A percentile compares a stretch with the other conserved stretches of the same genome.
phyloP scores from a whole-genome alignment of 1,140 invertebrate genomes.

The Platyscapa corneri region DNA sequence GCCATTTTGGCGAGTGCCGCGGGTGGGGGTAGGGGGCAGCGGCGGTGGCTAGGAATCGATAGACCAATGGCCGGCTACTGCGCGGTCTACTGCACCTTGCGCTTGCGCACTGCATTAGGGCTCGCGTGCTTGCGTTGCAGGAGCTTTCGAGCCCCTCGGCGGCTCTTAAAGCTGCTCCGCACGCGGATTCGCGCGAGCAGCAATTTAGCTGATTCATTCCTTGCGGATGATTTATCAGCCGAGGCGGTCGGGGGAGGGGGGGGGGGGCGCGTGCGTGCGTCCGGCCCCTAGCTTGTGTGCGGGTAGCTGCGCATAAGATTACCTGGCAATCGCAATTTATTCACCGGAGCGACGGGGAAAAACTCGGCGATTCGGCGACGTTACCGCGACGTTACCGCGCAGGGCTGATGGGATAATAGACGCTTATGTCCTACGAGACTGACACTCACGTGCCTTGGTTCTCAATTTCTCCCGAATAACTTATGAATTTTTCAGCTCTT shows the following conservation, averaged over 20 bases:
- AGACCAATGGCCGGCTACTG: constrained; percentile 68
- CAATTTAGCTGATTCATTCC: constrained; percentile 71
- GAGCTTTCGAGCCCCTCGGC: constrained; percentile 18
- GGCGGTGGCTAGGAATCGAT: constrained; percentile 64
- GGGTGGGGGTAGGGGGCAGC: neutral
- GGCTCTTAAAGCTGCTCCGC: neutral
- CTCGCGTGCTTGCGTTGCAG: constrained; percentile 38
- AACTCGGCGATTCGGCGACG: neutral
- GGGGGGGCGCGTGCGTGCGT: neutral
- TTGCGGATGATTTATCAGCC: constrained; percentile 69
- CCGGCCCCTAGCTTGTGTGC: neutral
- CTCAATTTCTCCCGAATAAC: neutral
- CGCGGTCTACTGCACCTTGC: neutral
- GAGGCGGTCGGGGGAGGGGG: neutral
- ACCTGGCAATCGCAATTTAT: constrained; percentile 1
- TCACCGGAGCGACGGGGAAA: constrained; percentile 9
- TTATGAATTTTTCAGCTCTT: neutral
- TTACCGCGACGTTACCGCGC: neutral
- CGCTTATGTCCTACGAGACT: neutral
- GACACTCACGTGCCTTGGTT: neutral
- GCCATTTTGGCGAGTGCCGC: constrained; percentile 59
- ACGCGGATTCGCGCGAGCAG: constrained; percentile 66
- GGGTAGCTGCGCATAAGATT: neutral
- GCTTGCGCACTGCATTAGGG: constrained; percentile 10
- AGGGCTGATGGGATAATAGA: constrained; percentile 22